Evolutionary conservation across 2,888 invertebrate species (phyloP), one percentile per base, ranked within the genome.

Genomic region (Limnephilus lunatus): DNA sequence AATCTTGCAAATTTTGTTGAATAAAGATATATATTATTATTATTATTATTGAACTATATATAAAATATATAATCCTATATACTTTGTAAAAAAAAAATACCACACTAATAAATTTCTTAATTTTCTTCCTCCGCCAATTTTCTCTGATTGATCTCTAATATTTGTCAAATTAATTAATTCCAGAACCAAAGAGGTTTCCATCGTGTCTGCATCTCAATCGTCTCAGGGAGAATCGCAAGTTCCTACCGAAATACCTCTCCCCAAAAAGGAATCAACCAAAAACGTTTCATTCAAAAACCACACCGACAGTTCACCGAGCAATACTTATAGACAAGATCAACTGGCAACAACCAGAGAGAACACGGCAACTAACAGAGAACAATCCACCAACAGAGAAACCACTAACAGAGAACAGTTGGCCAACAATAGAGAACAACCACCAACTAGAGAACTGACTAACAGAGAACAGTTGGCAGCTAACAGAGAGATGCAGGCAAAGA

Each of bases 251-350:
- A 85, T 90, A 30, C 92, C 89, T 19, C 92, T 90, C 92, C 95
- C 95, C 0, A 95, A 95, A 93, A 96, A 96, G 89, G 96, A 96
- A 93, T 82, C 95, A 83, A 96, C 96, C 0, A 96, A 96, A 94
- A 96, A 96, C 86, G 96, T 96, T 0, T 96, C 96, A 0, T 96
- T 96, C 94, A 96, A 96, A 94, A 96, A 96, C 93, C 96, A 96
- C 92, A 94, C 96, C 92, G 96, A 96, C 94, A 96, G 96, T 94
- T 96, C 96, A 44, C 96, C 93, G n/a, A 89, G 68, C 39, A 92
- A 85, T 48, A 92, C 91, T 35, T 87, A 91, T 44, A 91, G 87
- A 81, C 92, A 87, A 30, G 25, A 90, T 19, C 53, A 15, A 25
- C 12, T 83, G 83, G 35, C 83, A 39, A 83, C 83, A 39, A 39